Evolutionary conservation across 2,113 vertebrate species (phyloP).

Genomic region (Hirundichthys speculiger): DNA sequence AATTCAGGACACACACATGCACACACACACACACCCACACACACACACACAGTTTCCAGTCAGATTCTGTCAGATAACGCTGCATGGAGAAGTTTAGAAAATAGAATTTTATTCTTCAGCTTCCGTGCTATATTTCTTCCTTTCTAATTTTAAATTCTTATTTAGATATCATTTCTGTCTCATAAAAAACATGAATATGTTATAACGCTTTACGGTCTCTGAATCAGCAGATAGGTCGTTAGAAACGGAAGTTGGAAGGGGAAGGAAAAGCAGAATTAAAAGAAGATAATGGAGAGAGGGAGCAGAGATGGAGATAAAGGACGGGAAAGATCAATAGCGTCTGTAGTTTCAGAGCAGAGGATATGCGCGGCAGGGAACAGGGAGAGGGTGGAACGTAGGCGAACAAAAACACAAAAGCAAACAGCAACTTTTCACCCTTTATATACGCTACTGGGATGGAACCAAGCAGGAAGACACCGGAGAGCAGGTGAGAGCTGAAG

Average conservation of each 20-base stretch:
- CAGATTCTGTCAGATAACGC: constrained; percentile 19
- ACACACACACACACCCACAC: constrained; percentile 8
- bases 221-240: constrained; percentile 66
- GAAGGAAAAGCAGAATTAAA: constrained; percentile 28
- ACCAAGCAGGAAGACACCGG: not conserved
- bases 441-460: not conserved
- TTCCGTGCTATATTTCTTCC: not conserved
- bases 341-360: constrained; percentile 48
- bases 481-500: constrained; percentile 5
- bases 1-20: constrained; percentile 57
- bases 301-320: constrained; percentile 28
- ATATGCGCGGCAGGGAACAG: constrained; percentile 42
- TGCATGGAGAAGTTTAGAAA: constrained; percentile 7
- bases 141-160: constrained; percentile 46
- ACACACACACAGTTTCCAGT: constrained; percentile 17
- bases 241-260: constrained; percentile 37
- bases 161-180: constrained; percentile 22
- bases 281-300: constrained; percentile 48
- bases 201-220: constrained; percentile 41
- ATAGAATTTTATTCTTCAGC: constrained; percentile 23
- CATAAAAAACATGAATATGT: constrained; percentile 48
- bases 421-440: constrained; percentile 18
- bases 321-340: constrained; percentile 61
- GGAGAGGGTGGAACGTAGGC: constrained; percentile 32
- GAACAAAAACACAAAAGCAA: constrained; percentile 19